Conservation (phyloP, 2,113 vertebrate genomes). For the Bostrychus sinensis region DNA sequence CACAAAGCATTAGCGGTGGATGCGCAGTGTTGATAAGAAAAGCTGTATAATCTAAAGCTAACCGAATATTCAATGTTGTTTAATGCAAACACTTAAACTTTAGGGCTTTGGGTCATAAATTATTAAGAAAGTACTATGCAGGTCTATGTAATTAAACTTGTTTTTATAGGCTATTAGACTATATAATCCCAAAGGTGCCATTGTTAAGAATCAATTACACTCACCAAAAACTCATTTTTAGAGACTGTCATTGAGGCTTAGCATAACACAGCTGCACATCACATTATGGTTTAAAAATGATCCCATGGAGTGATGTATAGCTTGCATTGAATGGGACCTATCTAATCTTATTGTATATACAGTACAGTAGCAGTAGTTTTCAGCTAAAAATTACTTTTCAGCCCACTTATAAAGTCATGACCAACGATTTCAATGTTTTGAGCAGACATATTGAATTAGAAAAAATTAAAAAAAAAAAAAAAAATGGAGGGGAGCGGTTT, state of each 20-base stretch:
- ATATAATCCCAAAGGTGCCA: conserved; percentile 1
- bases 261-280: conserved; percentile 10
- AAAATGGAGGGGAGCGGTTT: no score
- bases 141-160: conserved; percentile 6
- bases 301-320: not conserved
- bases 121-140: not conserved
- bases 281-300: conserved; percentile 4
- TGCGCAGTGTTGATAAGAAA: not conserved
- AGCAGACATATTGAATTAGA: no score
- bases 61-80: not conserved
- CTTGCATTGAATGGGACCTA: not conserved
- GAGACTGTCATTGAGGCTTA: not conserved
- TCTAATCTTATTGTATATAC: not conserved
- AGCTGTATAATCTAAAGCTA: conserved; percentile 4
- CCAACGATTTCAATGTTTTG: no score
- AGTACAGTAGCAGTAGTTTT: no score
- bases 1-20: conserved; percentile 23
- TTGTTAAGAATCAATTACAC: conserved; percentile 5
- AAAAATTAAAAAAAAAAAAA: no score
- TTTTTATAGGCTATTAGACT: not conserved
- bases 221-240: conserved; percentile 3
- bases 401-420: no score
- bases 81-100: conserved; percentile 4
- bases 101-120: not conserved
- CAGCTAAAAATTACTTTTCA: no score